phyloP scores from a whole-genome alignment of 2,888 invertebrate species.

The Germaria angustata region DNA sequence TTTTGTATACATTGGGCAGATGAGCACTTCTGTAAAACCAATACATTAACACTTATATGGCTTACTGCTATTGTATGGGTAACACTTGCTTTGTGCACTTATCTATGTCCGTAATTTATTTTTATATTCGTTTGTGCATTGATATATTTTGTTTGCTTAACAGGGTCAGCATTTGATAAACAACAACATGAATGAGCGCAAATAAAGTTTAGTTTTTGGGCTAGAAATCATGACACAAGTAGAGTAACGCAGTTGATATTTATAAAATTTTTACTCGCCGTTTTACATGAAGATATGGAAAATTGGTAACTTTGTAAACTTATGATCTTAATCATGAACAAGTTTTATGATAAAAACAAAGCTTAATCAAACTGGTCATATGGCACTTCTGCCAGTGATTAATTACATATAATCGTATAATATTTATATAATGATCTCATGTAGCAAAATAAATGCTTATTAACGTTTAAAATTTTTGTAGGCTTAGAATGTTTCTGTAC shows the following conservation, averaged over 20 bases:
- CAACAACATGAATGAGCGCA: slow-evolving; percentile 33
- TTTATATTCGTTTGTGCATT: not conserved
- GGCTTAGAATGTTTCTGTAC: no score
- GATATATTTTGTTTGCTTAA: slow-evolving; percentile 4
- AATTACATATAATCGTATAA: no score
- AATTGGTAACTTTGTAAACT: no score
- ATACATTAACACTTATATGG: slow-evolving; percentile 10
- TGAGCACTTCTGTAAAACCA: not conserved
- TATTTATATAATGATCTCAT: no score
- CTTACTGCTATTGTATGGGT: not conserved
- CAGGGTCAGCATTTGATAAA: slow-evolving; percentile 23
- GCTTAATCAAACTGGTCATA: no score
- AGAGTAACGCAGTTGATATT: not conserved
- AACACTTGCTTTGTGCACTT: not conserved
- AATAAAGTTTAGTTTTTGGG: slow-evolving; percentile 21
- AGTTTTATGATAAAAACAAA: no score
- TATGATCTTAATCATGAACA: no score
- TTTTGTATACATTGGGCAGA: not conserved
- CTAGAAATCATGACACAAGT: not conserved
- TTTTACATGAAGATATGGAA: no score
- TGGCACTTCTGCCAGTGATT: no score
- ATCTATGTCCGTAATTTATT: not conserved
- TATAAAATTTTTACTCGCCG: not conserved
- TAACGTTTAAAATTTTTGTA: no score
- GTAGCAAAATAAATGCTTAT: no score